Evolutionary conservation across 2,888 invertebrate genomes (phyloP).

Genomic region (Adelphocoris suturalis): DNA sequence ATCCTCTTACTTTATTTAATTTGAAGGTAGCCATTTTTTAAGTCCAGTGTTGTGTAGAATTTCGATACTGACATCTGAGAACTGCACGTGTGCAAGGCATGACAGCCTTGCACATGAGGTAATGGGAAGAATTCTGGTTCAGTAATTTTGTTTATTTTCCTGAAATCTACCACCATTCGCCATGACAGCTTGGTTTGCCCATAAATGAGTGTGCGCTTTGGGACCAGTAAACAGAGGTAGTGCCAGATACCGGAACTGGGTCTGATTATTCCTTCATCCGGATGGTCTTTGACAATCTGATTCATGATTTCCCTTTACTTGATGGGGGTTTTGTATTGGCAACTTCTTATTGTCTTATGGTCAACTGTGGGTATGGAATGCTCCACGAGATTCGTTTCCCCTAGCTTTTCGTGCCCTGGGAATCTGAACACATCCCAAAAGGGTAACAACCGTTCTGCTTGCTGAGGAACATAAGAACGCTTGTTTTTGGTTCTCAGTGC

Average conservation of each 20-base stretch:
- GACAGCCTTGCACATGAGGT: slow-evolving; percentile 5
- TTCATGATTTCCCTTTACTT: background rate
- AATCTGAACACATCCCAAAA: background rate
- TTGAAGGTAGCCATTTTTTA: background rate
- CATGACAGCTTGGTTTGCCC: slow-evolving; percentile 9
- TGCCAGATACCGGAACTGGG: background rate
- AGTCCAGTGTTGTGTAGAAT: background rate
- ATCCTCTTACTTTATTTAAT: background rate
- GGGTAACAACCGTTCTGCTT: background rate
- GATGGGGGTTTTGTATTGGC: slow-evolving; percentile 12
- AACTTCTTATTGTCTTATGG: background rate
- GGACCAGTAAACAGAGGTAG: slow-evolving; percentile 9
- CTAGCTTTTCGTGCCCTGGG: background rate
- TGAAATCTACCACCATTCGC: background rate
- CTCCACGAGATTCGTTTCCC: background rate
- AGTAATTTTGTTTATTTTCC: background rate
- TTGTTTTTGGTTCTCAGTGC: too few species aligned
- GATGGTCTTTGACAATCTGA: background rate
- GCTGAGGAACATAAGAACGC: too few species aligned
- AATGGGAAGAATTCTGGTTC: background rate
- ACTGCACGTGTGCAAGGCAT: too few species aligned
- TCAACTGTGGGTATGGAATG: slow-evolving; percentile 6
- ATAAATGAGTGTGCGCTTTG: background rate
- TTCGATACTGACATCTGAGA: slow-evolving; percentile 10
- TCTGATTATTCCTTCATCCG: background rate